A percentile compares a stretch with the other conserved stretches of the same genome.
Evolutionary conservation across 1,140 invertebrate species (phyloP).

Genomic region (Neodiprion fabricii): DNA sequence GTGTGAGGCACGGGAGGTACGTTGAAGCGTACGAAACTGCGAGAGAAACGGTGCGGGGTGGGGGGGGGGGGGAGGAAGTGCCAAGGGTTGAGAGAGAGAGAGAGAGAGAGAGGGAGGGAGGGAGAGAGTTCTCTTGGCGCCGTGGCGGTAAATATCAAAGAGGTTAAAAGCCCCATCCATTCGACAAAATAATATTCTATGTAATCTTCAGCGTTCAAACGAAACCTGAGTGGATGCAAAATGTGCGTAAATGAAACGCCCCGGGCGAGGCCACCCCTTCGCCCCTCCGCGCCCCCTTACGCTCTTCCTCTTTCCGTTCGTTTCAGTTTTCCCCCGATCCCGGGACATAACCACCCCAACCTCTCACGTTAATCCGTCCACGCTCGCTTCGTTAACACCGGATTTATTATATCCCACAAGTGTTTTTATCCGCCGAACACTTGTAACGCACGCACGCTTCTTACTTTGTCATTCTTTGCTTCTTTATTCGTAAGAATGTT

Average conservation of each 20-base stretch:
- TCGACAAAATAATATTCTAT: conserved; percentile 45
- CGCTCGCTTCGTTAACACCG: not conserved
- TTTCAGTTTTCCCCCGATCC: not conserved
- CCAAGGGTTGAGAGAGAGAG: not conserved
- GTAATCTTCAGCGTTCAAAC: conserved; percentile 48
- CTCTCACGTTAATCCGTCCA: not conserved
- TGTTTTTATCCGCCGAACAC: not conserved
- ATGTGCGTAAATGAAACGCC: conserved; percentile 46
- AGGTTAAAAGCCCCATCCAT: conserved; percentile 27
- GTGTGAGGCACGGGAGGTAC: too few species aligned
- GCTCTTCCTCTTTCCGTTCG: not conserved
- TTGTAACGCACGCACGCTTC: too few species aligned
- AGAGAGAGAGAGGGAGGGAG: not conserved
- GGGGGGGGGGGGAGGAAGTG: not conserved
- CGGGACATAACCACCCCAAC: not conserved
- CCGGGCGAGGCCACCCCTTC: conserved; percentile 16
- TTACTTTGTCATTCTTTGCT: too few species aligned
- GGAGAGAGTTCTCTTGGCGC: conserved; percentile 25
- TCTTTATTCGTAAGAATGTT: too few species aligned
- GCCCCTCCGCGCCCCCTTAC: not conserved
- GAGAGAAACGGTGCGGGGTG: too few species aligned
- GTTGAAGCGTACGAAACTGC: too few species aligned
- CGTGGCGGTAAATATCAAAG: conserved; percentile 36
- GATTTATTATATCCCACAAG: not conserved
- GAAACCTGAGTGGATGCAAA: conserved; percentile 49